Conservation (phyloP, 2,888 invertebrate genomes). For the Liodrosophila aerea region DNA sequence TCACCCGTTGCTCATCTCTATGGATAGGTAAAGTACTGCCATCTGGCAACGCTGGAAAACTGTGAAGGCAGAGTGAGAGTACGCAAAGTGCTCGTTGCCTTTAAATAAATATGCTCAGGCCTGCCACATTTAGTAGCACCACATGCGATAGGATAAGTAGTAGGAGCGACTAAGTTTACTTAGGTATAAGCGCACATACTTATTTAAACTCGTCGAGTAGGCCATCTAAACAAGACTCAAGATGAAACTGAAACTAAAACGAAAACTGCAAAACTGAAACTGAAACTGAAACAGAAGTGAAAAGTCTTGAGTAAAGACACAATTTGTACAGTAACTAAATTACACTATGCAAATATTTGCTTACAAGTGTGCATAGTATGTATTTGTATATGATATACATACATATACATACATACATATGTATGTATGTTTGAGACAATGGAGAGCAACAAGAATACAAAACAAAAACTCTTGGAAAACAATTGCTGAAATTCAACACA, state of each 20-base stretch:
- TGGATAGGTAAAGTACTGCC: too few relatives aligned
- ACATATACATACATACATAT: slow-evolving; percentile 1
- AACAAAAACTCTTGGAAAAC: slow-evolving; percentile 53
- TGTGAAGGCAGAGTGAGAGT: slow-evolving; percentile 31
- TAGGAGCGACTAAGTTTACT: slow-evolving; percentile 32
- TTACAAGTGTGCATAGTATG: slow-evolving; percentile 30
- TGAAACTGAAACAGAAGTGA: slow-evolving; percentile 24
- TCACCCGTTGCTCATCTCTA: too few relatives aligned
- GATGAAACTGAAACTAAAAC: slow-evolving; percentile 13
- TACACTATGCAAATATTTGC: slow-evolving; percentile 72
- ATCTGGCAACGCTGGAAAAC: too few relatives aligned
- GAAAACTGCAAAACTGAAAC: slow-evolving; percentile 11
- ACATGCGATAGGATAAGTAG: not conserved
- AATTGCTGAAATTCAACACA: slow-evolving; percentile 50
- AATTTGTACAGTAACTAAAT: slow-evolving; percentile 69
- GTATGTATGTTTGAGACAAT: slow-evolving; percentile 45
- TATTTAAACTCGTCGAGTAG: slow-evolving; percentile 11
- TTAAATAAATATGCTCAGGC: slow-evolving; percentile 64
- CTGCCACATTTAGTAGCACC: slow-evolving; percentile 31
- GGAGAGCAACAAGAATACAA: slow-evolving; percentile 50
- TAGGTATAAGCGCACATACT: slow-evolving; percentile 27
- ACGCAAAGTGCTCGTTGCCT: slow-evolving; percentile 65
- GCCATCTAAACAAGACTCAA: slow-evolving; percentile 12
- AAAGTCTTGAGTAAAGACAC: slow-evolving; percentile 68
- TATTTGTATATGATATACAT: slow-evolving; percentile 16